phyloP scores from a whole-genome alignment of 2,113 vertebrate species.

The Xyliphius kryptos region DNA sequence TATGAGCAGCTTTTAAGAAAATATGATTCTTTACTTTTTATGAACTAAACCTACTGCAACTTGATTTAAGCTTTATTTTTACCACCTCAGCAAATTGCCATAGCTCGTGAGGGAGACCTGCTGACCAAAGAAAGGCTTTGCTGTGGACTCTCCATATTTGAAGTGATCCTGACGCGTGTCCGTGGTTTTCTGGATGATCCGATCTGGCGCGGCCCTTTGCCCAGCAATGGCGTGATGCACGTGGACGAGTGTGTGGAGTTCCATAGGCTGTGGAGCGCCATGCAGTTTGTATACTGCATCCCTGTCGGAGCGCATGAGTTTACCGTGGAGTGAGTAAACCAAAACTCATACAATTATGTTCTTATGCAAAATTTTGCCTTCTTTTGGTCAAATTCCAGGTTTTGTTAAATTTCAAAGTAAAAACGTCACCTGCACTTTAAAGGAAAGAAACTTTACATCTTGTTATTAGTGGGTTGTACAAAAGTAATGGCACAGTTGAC shows the following conservation, averaged over 20 bases:
- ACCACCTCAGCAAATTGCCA: slow-evolving; percentile 75
- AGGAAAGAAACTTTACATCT: no score
- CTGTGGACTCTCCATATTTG: slow-evolving; percentile 84
- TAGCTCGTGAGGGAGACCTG: slow-evolving; percentile 77
- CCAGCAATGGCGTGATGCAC: slow-evolving; percentile 84
- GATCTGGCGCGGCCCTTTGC: slow-evolving; percentile 80
- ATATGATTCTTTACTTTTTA: no score
- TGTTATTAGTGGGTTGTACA: no score
- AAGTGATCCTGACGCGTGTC: slow-evolving; percentile 77
- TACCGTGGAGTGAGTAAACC: slow-evolving; percentile 76
- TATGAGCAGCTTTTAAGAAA: no score
- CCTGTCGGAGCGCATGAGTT: slow-evolving; percentile 82
- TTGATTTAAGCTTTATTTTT: not conserved
- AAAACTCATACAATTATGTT: no score
- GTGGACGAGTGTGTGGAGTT: slow-evolving; percentile 85
- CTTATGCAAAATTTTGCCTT: no score
- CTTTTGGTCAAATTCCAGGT: no score
- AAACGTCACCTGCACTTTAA: no score
- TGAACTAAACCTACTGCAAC: not conserved
- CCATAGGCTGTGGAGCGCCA: slow-evolving; percentile 82
- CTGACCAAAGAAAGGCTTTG: slow-evolving; percentile 84
- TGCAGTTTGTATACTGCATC: slow-evolving; percentile 90
- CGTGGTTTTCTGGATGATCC: slow-evolving; percentile 77
- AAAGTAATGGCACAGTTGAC: no score
- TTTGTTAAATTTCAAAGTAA: no score